phyloP scores from a whole-genome alignment of 1,140 invertebrate species.

The Dendroctonus ponderosae region DNA sequence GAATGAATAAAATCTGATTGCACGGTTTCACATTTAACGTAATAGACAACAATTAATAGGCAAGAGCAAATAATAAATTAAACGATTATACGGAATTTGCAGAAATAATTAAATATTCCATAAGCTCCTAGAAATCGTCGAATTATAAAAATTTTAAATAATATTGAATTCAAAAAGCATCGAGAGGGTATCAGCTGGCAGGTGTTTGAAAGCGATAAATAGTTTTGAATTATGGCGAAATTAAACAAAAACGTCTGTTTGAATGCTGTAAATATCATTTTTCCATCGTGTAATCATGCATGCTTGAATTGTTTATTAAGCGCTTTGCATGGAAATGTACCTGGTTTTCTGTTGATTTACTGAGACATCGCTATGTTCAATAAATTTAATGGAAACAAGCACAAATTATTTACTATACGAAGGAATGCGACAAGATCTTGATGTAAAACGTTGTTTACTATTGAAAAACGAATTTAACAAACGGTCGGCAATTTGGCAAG shows the following conservation, averaged over 20 bases:
- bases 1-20: too few species aligned
- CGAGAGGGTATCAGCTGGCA: slow-evolving; percentile 18
- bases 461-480: too few species aligned
- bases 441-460: too few species aligned
- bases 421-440: too few species aligned
- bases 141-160: slow-evolving; percentile 15
- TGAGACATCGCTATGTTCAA: background rate
- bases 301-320: slow-evolving; percentile 6
- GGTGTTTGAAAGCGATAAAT: slow-evolving; percentile 25
- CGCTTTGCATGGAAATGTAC: slow-evolving; percentile 7
- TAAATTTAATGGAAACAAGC: too few species aligned
- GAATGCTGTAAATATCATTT: slow-evolving; percentile 21
- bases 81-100: slow-evolving; percentile 10
- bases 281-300: slow-evolving; percentile 17
- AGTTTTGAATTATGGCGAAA: slow-evolving; percentile 21
- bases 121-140: slow-evolving; percentile 15
- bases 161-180: slow-evolving; percentile 17
- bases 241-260: slow-evolving; percentile 21
- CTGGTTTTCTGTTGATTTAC: slow-evolving; percentile 6
- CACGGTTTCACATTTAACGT: too few species aligned
- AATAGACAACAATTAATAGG: background rate
- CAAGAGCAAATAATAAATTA: slow-evolving; percentile 10
- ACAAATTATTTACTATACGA: too few species aligned
- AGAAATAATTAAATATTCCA: slow-evolving; percentile 13
- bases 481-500: too few species aligned